A percentile compares a stretch with the other conserved stretches of the same genome.
Conservation (phyloP, 2,113 vertebrate genomes). For the Callipepla californica region DNA sequence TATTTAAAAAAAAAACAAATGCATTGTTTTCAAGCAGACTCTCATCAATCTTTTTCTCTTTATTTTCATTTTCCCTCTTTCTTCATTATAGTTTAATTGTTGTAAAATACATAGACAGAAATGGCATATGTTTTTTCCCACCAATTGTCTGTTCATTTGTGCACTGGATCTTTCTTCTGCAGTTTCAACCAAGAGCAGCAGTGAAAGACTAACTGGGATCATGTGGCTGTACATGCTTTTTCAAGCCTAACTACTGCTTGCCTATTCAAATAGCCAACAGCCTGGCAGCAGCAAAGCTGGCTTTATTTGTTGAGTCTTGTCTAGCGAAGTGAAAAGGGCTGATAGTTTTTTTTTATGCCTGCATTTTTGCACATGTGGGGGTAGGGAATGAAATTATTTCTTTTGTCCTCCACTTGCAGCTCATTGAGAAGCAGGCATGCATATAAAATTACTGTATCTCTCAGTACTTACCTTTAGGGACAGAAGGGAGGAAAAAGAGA, state of each 20-base stretch:
- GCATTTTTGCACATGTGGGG: conserved; percentile 64
- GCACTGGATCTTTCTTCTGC: conserved; percentile 36
- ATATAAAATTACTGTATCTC: conserved; percentile 72
- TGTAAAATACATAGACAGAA: conserved; percentile 20
- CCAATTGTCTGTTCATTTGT: conserved; percentile 36
- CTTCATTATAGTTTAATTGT: background rate
- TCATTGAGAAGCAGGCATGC: conserved; percentile 77
- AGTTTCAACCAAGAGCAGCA: background rate
- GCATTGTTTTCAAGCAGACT: background rate
- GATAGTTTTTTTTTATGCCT: conserved; percentile 23
- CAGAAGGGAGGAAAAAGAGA: conserved; percentile 11
- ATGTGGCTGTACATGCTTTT: conserved; percentile 19
- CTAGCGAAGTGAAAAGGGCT: conserved; percentile 73
- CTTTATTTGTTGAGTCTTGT: conserved; percentile 79
- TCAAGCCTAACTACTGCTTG: conserved; percentile 57
- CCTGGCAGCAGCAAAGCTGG: conserved; percentile 63
- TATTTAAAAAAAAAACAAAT: background rate
- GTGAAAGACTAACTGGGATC: conserved; percentile 19
- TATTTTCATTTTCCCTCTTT: background rate
- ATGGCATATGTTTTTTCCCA: conserved; percentile 22
- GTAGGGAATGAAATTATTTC: conserved; percentile 71
- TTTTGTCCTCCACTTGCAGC: conserved; percentile 68
- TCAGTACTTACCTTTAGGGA: conserved; percentile 63
- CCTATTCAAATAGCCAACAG: conserved; percentile 72
- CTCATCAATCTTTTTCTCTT: background rate